A percentile compares a stretch with the other conserved stretches of the same genome.
Conservation (phyloP, 2,113 vertebrate species). For the Arvicanthis niloticus region DNA sequence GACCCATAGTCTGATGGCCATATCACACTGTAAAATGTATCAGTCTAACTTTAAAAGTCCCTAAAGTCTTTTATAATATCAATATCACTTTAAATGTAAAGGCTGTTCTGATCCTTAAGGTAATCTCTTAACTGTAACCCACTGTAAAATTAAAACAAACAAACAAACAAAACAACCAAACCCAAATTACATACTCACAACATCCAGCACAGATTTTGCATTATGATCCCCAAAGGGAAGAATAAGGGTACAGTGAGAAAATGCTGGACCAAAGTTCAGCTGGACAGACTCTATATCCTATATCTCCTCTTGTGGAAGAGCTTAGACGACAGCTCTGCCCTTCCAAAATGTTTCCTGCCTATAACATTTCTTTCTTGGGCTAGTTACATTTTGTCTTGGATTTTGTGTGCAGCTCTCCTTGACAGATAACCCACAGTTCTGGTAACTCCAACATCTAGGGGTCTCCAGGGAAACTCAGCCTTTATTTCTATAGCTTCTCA, state of each 20-base stretch:
- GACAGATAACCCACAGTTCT: background rate
- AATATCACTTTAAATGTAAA: background rate
- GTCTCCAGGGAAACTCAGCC: background rate
- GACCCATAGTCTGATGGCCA: background rate
- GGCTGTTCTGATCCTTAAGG: background rate
- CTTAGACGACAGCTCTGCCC: background rate
- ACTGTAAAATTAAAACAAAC: background rate
- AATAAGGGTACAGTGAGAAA: background rate
- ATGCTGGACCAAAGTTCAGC: background rate
- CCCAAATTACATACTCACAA: background rate
- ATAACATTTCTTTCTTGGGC: background rate
- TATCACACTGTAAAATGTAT: background rate
- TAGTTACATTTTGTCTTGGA: background rate
- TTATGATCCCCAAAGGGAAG: background rate
- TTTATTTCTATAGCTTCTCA: background rate
- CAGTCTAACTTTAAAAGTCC: background rate
- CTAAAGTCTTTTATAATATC: background rate
- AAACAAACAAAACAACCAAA: no score
- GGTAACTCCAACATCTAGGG: background rate
- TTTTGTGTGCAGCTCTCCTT: background rate
- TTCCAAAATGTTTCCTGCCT: background rate
- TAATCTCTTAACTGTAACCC: background rate
- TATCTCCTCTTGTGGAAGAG: background rate
- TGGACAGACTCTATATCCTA: background rate
- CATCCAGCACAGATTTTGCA: background rate